These are phyloP conservation scores for Papilio polyxenes DNA, from an alignment of 1,140 invertebrate species.

Conservation along the genomic window DNA sequence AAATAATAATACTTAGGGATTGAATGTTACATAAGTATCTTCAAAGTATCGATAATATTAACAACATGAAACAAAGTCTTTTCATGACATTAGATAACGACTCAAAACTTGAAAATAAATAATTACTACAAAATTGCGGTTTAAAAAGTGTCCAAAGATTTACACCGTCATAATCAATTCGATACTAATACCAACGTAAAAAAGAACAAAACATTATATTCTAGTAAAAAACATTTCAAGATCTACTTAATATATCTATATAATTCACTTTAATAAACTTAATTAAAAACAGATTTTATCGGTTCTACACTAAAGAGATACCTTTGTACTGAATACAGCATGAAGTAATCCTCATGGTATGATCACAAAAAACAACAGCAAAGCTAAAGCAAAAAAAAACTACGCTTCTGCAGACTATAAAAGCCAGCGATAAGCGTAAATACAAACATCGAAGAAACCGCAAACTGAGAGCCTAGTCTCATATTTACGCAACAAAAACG, in stretches of 20 bases:
- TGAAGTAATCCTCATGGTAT: constrained; percentile 27
- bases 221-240: not conserved
- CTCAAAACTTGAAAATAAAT: not conserved
- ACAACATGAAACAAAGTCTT: too few relatives aligned
- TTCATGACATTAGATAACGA: too few relatives aligned
- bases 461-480: constrained; percentile 15
- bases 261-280: constrained; percentile 9
- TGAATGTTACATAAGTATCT: too few relatives aligned
- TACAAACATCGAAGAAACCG: constrained; percentile 32
- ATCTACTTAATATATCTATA: not conserved
- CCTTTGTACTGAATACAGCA: constrained; percentile 22
- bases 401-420: constrained; percentile 18
- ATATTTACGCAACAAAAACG: constrained; percentile 31
- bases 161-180: not conserved
- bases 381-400: not conserved
- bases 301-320: constrained; percentile 25
- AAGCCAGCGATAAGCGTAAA: constrained; percentile 32
- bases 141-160: not conserved
- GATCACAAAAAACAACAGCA: constrained; percentile 24
- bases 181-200: not conserved
- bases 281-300: constrained; percentile 30
- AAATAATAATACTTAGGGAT: too few relatives aligned
- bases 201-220: not conserved
- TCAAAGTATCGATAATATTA: too few relatives aligned
- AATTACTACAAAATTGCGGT: not conserved